Evolutionary conservation across 2,113 vertebrate species (phyloP).

Genomic region (Arenaria interpres): DNA sequence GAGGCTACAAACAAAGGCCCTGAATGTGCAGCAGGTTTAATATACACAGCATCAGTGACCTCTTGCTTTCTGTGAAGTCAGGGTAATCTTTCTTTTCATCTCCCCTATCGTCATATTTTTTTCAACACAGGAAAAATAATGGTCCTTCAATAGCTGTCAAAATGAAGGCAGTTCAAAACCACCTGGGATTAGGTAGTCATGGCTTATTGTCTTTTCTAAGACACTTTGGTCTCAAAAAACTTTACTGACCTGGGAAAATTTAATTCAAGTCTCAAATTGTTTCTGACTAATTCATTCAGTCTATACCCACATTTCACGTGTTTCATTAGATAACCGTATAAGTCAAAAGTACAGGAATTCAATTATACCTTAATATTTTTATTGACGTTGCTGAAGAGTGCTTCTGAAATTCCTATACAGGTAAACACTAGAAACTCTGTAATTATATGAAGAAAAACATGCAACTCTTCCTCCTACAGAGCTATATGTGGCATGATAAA

Average conservation of each 20-base stretch:
- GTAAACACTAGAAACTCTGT: background rate
- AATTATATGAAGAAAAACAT: background rate
- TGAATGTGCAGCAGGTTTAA: background rate
- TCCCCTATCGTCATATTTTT: background rate
- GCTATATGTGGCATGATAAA: background rate
- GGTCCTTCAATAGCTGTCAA: background rate
- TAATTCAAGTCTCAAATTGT: background rate
- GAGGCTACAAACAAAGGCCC: background rate
- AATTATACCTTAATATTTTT: background rate
- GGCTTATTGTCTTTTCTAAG: background rate
- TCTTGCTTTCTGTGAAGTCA: background rate
- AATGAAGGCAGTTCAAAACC: background rate
- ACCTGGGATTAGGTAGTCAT: background rate
- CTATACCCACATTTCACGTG: background rate
- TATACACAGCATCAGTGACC: background rate
- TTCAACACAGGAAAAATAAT: background rate
- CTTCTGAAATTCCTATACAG: background rate
- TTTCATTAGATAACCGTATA: background rate
- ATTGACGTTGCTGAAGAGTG: background rate
- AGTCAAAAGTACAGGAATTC: background rate
- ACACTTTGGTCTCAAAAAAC: background rate
- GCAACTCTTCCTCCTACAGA: background rate
- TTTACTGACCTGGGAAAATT: background rate
- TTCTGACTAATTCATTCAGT: background rate
- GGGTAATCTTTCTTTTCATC: background rate